A percentile compares a stretch with the other conserved stretches of the same genome.
phyloP scores from a whole-genome alignment of 23 tunicate genomes.

The Clavelina lepadiformis region DNA sequence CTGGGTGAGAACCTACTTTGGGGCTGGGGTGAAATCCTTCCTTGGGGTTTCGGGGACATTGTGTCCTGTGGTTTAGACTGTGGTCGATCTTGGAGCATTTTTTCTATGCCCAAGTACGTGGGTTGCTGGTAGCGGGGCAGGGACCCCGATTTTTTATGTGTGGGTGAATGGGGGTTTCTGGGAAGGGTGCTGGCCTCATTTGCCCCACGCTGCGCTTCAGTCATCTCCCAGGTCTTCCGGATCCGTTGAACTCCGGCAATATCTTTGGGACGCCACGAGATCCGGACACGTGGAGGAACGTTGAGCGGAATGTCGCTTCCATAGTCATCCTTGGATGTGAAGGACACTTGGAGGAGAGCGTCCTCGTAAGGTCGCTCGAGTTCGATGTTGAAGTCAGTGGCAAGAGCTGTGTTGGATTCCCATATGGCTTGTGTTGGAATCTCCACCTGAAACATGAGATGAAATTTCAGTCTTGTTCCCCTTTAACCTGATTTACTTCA shows the following conservation, averaged over 20 bases:
- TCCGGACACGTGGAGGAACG: conserved; percentile 59
- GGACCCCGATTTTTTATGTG: conserved; percentile 40
- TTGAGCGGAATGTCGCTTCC: conserved; percentile 87
- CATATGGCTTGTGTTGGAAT: conserved; percentile 82
- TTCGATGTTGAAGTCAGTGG: conserved; percentile 62
- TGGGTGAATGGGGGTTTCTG: conserved; percentile 2
- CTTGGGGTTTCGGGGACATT: too few relatives aligned
- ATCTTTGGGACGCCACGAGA: conserved; percentile 81
- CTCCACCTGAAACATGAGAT: conserved; percentile 31
- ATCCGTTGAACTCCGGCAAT: conserved; percentile 78
- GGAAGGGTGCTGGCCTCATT: conserved; percentile 43
- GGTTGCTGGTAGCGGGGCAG: conserved; percentile 69
- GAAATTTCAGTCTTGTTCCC: too few relatives aligned
- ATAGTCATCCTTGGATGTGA: conserved; percentile 76
- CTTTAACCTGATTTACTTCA: too few relatives aligned
- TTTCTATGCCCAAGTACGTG: conserved; percentile 21
- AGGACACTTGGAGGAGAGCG: conserved; percentile 38
- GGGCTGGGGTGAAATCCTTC: background rate
- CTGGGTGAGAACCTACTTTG: background rate
- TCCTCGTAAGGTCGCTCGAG: conserved; percentile 34
- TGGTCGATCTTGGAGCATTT: conserved; percentile 17
- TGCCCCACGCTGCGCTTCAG: conserved; percentile 23
- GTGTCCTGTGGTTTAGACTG: background rate
- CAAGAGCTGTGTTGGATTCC: conserved; percentile 74
- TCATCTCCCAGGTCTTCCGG: conserved; percentile 76